A percentile compares a stretch with the other conserved stretches of the same genome.
Conservation (phyloP, 2,113 vertebrate genomes). For the Mola mola region DNA sequence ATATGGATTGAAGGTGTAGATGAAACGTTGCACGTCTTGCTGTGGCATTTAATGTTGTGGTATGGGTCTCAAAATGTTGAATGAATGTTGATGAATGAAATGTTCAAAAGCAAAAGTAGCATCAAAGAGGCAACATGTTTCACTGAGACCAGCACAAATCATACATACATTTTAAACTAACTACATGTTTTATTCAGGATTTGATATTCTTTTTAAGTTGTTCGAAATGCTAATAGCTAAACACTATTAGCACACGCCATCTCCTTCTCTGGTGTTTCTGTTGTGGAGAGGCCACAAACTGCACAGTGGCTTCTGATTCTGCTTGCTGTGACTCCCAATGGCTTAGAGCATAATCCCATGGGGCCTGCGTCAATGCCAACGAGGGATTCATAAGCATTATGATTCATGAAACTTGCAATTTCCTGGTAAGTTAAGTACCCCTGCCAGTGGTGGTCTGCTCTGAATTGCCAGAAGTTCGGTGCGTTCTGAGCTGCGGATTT, state of each 20-base stretch:
- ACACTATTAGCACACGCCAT: slow-evolving; percentile 48
- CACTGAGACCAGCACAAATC: slow-evolving; percentile 12
- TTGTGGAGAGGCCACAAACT: slow-evolving; percentile 27
- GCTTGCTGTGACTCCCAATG: slow-evolving; percentile 46
- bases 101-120: slow-evolving; percentile 9
- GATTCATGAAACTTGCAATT: slow-evolving; percentile 82
- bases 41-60: slow-evolving; percentile 17
- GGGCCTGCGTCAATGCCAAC: slow-evolving; percentile 39
- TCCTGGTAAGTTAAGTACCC: slow-evolving; percentile 77
- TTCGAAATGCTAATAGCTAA: slow-evolving; percentile 46
- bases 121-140: slow-evolving; percentile 8
- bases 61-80: slow-evolving; percentile 2
- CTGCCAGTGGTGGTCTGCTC: slow-evolving; percentile 71
- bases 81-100: too few species aligned
- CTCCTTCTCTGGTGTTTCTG: slow-evolving; percentile 26
- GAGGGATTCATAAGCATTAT: slow-evolving; percentile 76
- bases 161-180: slow-evolving; percentile 13
- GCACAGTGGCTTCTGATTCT: slow-evolving; percentile 56
- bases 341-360: slow-evolving; percentile 49
- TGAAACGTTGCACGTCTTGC: slow-evolving; percentile 8
- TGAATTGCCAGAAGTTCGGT: slow-evolving; percentile 70
- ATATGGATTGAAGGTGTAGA: slow-evolving; percentile 34
- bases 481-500: slow-evolving; percentile 80
- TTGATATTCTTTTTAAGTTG: slow-evolving; percentile 26
- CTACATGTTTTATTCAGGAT: slow-evolving; percentile 31